phyloP scores from a whole-genome alignment of 2,797 vertebrate genomes.

The Arremon aurantiirostris region DNA sequence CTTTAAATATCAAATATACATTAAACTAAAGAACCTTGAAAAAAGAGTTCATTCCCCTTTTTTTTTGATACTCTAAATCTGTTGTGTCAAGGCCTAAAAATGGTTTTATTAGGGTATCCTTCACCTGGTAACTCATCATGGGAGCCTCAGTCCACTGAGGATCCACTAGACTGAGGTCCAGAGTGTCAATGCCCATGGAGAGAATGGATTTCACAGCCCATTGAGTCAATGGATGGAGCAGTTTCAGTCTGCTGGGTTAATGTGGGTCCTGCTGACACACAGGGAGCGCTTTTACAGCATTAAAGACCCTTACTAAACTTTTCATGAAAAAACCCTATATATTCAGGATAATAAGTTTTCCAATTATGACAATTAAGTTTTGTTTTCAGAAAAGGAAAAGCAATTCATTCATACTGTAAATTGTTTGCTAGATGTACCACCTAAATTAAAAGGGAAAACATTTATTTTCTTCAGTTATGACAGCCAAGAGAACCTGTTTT shows the following conservation, averaged over 20 bases:
- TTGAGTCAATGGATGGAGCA: conserved; percentile 20
- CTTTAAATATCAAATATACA: neutral
- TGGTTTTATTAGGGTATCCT: neutral
- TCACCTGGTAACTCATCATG: neutral
- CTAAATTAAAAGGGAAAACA: neutral
- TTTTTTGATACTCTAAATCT: neutral
- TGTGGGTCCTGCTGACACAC: neutral
- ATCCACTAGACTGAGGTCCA: neutral
- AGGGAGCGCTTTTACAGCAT: neutral
- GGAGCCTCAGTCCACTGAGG: neutral
- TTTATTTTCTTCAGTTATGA: neutral
- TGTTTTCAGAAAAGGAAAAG: neutral
- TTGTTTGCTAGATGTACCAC: neutral
- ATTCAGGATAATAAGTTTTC: neutral
- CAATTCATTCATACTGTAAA: neutral
- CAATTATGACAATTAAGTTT: neutral
- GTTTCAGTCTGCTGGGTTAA: conserved; percentile 47
- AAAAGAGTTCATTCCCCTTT: neutral
- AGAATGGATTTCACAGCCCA: conserved; percentile 49
- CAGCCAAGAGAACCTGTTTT: neutral
- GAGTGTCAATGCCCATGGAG: neutral
- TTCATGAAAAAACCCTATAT: neutral
- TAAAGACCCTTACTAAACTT: neutral
- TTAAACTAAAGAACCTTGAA: neutral
- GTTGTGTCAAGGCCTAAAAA: neutral